A percentile compares a stretch with the other conserved stretches of the same genome.
These are phyloP conservation scores for Agriotes lineatus DNA, from an alignment of 2,888 invertebrate genomes.

Conservation along the genomic window DNA sequence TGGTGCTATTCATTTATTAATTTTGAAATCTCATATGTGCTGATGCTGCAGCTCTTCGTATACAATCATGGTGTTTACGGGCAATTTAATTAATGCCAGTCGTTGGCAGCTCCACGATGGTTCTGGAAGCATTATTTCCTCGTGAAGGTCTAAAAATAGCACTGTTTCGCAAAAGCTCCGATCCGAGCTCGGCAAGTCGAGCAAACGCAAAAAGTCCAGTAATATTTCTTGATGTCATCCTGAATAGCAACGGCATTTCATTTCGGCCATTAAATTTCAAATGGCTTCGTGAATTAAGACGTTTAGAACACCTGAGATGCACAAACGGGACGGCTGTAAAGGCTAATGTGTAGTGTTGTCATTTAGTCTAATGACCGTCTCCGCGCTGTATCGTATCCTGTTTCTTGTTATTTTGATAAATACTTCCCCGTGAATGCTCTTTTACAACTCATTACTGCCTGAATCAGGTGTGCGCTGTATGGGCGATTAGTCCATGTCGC, in stretches of 20 bases:
- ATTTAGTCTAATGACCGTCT: constrained; percentile 44
- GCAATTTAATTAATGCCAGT: too few species aligned
- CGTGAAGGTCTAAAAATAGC: too few species aligned
- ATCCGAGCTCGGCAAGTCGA: too few species aligned
- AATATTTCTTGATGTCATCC: constrained; percentile 40
- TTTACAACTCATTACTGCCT: constrained; percentile 38
- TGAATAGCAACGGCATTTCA: constrained; percentile 39
- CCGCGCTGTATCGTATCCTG: constrained; percentile 35
- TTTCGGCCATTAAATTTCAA: constrained; percentile 40
- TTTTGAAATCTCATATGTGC: too few species aligned
- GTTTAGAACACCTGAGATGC: constrained; percentile 49
- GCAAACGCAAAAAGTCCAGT: constrained; percentile 24
- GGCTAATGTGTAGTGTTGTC: constrained; percentile 42
- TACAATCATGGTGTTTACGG: too few species aligned
- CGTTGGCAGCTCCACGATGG: too few species aligned
- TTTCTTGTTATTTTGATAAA: constrained; percentile 44
- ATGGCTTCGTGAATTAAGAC: constrained; percentile 48
- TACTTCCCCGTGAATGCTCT: constrained; percentile 35
- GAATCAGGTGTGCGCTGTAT: constrained; percentile 29
- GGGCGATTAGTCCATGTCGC: constrained; percentile 39
- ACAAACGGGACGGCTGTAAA: constrained; percentile 41
- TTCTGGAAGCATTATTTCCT: too few species aligned
- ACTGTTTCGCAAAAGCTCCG: too few species aligned
- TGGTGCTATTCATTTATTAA: too few species aligned
- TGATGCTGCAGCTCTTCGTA: too few species aligned